phyloP scores from a whole-genome alignment of 2,888 invertebrate genomes.

The Rhorus exstirpatorius region DNA sequence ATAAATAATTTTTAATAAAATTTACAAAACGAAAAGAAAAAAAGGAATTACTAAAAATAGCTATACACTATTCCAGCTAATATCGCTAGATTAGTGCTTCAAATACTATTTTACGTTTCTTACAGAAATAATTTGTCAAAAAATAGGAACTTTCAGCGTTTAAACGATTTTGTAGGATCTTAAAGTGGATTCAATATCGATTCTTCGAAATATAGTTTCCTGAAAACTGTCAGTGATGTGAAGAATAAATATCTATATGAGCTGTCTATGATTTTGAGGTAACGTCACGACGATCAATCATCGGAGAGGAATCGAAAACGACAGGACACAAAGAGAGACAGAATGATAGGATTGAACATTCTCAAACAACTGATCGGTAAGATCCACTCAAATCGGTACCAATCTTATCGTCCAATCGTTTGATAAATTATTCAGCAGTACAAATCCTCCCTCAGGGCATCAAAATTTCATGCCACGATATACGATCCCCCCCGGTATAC shows the following conservation, averaged over 20 bases:
- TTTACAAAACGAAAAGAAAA: no score
- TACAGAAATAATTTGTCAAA: neutral
- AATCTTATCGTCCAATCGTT: constrained; percentile 28
- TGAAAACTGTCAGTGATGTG: constrained; percentile 8
- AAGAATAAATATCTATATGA: neutral
- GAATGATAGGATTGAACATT: constrained; percentile 31
- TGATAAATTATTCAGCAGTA: constrained; percentile 23
- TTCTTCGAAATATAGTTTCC: constrained; percentile 3
- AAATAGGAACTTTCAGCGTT: neutral
- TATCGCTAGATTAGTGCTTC: neutral
- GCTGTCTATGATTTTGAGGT: constrained; percentile 20
- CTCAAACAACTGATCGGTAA: constrained; percentile 44
- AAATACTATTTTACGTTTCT: neutral
- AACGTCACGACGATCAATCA: constrained; percentile 38
- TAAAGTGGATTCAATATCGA: neutral
- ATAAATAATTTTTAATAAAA: no score
- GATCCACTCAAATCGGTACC: constrained; percentile 26
- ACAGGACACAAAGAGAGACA: constrained; percentile 20
- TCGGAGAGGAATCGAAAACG: constrained; percentile 17
- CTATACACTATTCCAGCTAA: no score
- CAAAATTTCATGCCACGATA: constrained; percentile 5
- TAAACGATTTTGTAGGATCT: neutral
- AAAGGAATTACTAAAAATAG: no score
- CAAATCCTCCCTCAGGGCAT: neutral
- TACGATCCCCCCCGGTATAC: no score